These are phyloP conservation scores for Poeciliopsis gracilis DNA, from an alignment of 2,797 vertebrate genomes.

Conservation along the genomic window DNA sequence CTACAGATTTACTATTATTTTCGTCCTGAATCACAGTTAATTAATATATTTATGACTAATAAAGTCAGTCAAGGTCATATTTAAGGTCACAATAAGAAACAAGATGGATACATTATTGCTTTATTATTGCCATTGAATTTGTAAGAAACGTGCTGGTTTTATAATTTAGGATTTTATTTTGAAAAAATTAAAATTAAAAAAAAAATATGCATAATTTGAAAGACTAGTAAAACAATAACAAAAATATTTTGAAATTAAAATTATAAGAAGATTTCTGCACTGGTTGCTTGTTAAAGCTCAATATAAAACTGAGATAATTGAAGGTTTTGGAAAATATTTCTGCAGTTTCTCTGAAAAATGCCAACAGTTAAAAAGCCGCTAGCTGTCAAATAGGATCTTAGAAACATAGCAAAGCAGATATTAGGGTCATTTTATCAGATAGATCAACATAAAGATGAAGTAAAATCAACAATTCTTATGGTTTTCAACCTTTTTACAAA, in stretches of 20 bases:
- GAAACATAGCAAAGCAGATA: not conserved
- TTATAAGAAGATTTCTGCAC: not conserved
- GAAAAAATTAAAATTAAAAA: too few relatives aligned
- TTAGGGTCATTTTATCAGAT: not conserved
- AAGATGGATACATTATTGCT: not conserved
- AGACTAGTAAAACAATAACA: not conserved
- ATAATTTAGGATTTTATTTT: not conserved
- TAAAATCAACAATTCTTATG: not conserved
- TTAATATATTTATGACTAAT: not conserved
- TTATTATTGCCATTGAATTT: not conserved
- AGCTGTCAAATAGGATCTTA: not conserved
- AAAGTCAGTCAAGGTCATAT: not conserved
- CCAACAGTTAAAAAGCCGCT: not conserved
- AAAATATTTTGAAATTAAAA: not conserved
- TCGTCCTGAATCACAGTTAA: not conserved
- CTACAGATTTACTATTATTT: not conserved
- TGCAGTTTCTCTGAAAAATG: not conserved
- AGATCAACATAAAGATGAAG: not conserved
- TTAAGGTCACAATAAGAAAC: not conserved
- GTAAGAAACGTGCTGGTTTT: not conserved
- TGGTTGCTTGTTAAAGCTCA: not conserved
- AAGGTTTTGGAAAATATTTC: not conserved
- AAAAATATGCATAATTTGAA: not conserved
- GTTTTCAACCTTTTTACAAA: not conserved
- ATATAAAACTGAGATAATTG: not conserved